Evolutionary conservation across 2,888 invertebrate species (phyloP).

Genomic region (Mythimna impura): DNA sequence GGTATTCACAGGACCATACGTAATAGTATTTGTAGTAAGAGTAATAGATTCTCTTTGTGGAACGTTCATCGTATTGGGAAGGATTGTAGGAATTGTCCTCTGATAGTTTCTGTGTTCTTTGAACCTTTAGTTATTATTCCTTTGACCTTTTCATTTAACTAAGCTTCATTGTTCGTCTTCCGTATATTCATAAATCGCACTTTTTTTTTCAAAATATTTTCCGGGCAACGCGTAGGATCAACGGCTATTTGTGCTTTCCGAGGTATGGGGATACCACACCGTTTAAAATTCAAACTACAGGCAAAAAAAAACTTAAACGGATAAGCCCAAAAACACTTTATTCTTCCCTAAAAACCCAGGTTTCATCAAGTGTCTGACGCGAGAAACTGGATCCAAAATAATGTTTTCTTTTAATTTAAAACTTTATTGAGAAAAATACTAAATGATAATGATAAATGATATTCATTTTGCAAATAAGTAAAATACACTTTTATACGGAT

Average conservation of each 20-base stretch:
- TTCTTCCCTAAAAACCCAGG: neutral
- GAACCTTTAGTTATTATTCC: neutral
- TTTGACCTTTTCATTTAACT: neutral
- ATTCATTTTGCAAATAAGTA: no score
- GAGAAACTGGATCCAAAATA: no score
- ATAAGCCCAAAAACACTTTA: neutral
- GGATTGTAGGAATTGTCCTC: conserved; percentile 11
- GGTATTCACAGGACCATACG: conserved; percentile 67
- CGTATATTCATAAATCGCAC: neutral
- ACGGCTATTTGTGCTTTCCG: neutral
- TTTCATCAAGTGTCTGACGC: no score
- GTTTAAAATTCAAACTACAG: no score
- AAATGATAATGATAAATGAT: no score
- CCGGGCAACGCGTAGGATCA: no score
- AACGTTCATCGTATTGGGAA: conserved; percentile 25
- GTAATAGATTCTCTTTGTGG: conserved; percentile 56
- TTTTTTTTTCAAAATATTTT: neutral
- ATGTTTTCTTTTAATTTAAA: no score
- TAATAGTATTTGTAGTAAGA: conserved; percentile 67
- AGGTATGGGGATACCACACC: neutral
- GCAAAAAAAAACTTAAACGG: neutral
- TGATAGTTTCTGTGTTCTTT: conserved; percentile 1
- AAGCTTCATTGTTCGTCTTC: neutral
- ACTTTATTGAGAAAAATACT: no score
- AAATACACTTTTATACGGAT: no score